A percentile compares a stretch with the other conserved stretches of the same genome.
These are phyloP conservation scores for Cynoglossus semilaevis DNA, from an alignment of 2,113 vertebrate species.

Conservation along the genomic window DNA sequence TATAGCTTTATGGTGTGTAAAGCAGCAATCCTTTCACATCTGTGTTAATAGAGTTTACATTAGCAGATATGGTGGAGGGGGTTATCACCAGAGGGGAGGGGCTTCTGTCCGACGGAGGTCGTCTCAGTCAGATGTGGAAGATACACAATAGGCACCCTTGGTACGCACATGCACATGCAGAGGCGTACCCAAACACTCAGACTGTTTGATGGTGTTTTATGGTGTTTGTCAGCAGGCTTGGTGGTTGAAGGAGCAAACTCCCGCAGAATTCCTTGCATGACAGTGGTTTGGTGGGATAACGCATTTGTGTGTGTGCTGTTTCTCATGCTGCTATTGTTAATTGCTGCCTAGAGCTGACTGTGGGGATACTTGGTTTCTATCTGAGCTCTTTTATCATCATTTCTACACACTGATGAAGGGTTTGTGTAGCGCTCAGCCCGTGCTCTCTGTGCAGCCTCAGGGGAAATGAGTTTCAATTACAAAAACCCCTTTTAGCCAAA, in stretches of 20 bases:
- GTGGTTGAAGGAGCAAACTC: conserved; percentile 41
- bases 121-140: conserved; percentile 36
- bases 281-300: conserved; percentile 51
- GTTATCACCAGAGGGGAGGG: conserved; percentile 47
- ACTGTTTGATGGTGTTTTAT: conserved; percentile 59
- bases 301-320: conserved; percentile 10
- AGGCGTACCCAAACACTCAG: conserved; percentile 19
- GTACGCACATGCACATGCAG: conserved; percentile 19
- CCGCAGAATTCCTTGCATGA: conserved; percentile 58
- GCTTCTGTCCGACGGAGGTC: conserved; percentile 36
- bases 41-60: conserved; percentile 64
- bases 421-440: conserved; percentile 47
- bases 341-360: conserved; percentile 59
- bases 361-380: conserved; percentile 53
- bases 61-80: conserved; percentile 43
- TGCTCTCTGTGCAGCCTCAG: conserved; percentile 43
- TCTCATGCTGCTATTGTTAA: conserved; percentile 32
- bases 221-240: conserved; percentile 61
- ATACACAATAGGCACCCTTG: conserved; percentile 43
- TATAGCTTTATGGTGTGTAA: conserved; percentile 53
- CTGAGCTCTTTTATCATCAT: conserved; percentile 42
- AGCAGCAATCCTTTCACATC: conserved; percentile 56
- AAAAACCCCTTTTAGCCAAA: conserved; percentile 30
- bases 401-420: conserved; percentile 54
- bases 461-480: conserved; percentile 41